Percentiles rank a stretch among this genome's conserved stretches.
These are phyloP conservation scores for Sorex fumeus DNA, from an alignment of 2,113 vertebrate species.

Conservation along the genomic window DNA sequence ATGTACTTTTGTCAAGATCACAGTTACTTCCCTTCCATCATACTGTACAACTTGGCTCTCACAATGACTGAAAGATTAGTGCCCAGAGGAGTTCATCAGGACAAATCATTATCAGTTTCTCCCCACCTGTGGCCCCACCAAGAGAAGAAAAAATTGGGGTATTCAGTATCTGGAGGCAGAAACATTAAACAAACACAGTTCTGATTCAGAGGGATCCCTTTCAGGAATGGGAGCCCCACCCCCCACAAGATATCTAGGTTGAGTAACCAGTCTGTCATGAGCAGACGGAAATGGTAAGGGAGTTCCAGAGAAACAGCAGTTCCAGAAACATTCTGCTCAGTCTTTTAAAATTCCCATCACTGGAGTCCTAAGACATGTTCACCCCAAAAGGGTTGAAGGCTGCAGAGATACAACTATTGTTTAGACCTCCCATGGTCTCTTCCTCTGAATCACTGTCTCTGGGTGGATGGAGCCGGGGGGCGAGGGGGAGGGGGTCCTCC, in stretches of 20 bases:
- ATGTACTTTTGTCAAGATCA: not conserved
- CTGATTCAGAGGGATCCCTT: not conserved
- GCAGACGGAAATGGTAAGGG: not conserved
- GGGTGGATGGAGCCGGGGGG: fast-evolving
- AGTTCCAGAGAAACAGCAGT: not conserved
- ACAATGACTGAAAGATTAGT: not conserved
- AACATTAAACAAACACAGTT: not conserved
- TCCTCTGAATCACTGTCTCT: not conserved
- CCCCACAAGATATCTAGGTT: not conserved
- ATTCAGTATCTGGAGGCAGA: not conserved
- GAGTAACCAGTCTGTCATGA: not conserved
- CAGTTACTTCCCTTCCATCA: not conserved
- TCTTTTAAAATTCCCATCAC: not conserved
- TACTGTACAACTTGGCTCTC: not conserved
- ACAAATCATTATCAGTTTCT: not conserved
- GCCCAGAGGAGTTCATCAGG: not conserved
- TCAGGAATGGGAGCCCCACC: not conserved
- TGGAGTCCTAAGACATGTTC: not conserved
- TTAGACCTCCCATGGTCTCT: not conserved
- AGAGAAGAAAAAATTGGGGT: not conserved
- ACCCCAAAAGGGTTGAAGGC: not conserved
- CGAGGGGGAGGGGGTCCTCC: not conserved
- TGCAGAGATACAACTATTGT: not conserved
- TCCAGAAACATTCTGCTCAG: not conserved
- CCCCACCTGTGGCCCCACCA: no score